Conservation (phyloP, 2,888 invertebrate species). For the Drymonia ruficornis region DNA sequence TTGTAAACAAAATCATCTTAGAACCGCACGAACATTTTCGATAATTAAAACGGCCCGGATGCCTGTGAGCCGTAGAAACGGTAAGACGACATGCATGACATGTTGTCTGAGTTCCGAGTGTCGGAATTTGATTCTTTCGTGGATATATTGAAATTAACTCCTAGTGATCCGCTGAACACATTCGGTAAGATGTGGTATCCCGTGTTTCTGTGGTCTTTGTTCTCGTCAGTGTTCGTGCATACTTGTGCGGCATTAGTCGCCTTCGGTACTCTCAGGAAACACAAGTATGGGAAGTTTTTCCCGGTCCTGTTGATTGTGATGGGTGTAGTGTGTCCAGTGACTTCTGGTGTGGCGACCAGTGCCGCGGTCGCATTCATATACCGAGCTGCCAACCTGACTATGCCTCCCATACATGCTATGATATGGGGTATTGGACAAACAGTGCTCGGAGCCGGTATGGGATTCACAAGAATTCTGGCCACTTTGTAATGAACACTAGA, state of each 20-base stretch:
- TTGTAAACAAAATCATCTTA: conserved; percentile 4
- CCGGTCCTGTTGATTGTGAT: conserved; percentile 94
- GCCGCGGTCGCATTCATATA: conserved; percentile 98
- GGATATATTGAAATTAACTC: conserved; percentile 88
- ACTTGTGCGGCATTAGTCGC: conserved; percentile 95
- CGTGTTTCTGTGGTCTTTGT: conserved; percentile 97
- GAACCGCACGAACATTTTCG: conserved; percentile 40
- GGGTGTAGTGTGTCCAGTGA: conserved; percentile 95
- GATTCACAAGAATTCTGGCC: conserved; percentile 96
- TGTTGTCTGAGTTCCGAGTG: conserved; percentile 83
- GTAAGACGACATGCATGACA: conserved; percentile 82
- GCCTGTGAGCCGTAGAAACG: conserved; percentile 66
- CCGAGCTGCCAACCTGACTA: conserved; percentile 93
- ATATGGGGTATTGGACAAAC: conserved; percentile 98
- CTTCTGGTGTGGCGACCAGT: conserved; percentile 95
- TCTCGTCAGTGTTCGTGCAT: conserved; percentile 97
- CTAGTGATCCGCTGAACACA: conserved; percentile 87
- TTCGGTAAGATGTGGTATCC: conserved; percentile 98
- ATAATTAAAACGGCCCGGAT: conserved; percentile 69
- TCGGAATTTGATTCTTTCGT: conserved; percentile 88
- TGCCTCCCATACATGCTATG: conserved; percentile 96
- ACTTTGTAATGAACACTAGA: conserved; percentile 87
- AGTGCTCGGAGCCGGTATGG: conserved; percentile 93
- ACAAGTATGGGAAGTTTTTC: conserved; percentile 97
- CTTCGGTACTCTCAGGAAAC: conserved; percentile 95